Evolutionary conservation across 2,888 invertebrate genomes (phyloP), one percentile per base, ranked within the genome.

Genomic region (Acrobeloides nanus): DNA sequence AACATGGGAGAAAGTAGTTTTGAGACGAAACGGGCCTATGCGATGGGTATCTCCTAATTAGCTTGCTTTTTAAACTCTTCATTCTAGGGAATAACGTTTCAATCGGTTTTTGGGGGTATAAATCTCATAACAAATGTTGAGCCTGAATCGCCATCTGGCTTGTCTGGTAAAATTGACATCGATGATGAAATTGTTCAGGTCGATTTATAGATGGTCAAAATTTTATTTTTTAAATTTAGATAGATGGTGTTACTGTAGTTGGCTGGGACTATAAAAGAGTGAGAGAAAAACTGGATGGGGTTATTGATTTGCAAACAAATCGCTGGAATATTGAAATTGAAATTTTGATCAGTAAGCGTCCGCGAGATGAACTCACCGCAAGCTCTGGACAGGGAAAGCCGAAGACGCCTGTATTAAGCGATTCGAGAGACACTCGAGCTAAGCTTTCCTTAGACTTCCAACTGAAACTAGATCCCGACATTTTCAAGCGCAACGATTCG

Each of bases 71-170:
- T 53, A 24, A 4, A 3, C 10, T 23, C 17, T 61, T 20, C 10
- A 6, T 23, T 43, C 32, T 34, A 83, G 83, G 93, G 92, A 23
- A 87, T 93, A 76, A 84, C 83, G 73, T 86, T 93, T 61, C 82
- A 85, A 71, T 86, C 89, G 8, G 86, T 85, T 33, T 86, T 84
- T 76, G 85, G 83, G 57, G 81, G 82, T 5, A 76, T 80, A 6
- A 81, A 81, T 73, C 85, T 87, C 74, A 85, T 95, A 49, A 86
- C 86, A 17, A 86, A 86, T 73, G 85, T 92, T 44, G 87, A 88
- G 74, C 84, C 85, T 76, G 85, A 88, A 68, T 88, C 89, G 40
- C 88, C 89, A 2, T 89, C 92, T 32, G 89, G 90, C 77, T 83
- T 85, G 27, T 86, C 87, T 62, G 86, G 86, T 2, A 87, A 87